phyloP scores from a whole-genome alignment of 2,888 invertebrate species.

The Hesperia comma region DNA sequence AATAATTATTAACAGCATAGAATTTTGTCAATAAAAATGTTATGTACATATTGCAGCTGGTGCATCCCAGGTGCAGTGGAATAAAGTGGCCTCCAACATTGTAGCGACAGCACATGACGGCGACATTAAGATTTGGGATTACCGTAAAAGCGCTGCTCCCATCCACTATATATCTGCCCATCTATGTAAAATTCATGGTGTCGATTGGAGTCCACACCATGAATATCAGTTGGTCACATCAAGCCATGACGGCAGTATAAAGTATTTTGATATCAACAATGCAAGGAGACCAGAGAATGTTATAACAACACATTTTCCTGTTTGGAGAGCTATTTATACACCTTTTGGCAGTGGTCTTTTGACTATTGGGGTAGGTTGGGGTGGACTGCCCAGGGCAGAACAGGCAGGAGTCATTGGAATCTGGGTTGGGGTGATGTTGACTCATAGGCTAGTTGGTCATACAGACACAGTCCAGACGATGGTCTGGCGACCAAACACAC shows the following conservation, averaged over 20 bases:
- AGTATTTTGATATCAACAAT: slow-evolving; percentile 96
- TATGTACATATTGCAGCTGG: slow-evolving; percentile 84
- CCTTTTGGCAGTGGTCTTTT: slow-evolving; percentile 97
- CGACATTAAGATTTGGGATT: slow-evolving; percentile 98
- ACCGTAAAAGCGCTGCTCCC: slow-evolving; percentile 93
- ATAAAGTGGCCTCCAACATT: slow-evolving; percentile 91
- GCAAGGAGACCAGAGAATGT: slow-evolving; percentile 93
- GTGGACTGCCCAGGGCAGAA: slow-evolving; percentile 91
- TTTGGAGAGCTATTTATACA: slow-evolving; percentile 96
- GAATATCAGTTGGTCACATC: slow-evolving; percentile 95
- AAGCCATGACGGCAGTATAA: slow-evolving; percentile 97
- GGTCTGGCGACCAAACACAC: slow-evolving; percentile 93
- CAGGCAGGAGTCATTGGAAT: slow-evolving; percentile 85
- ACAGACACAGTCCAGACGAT: slow-evolving; percentile 97
- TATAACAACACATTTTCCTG: slow-evolving; percentile 92
- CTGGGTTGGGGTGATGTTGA: slow-evolving; percentile 85
- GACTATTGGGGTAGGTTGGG: slow-evolving; percentile 96
- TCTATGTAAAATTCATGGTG: slow-evolving; percentile 93
- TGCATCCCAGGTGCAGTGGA: slow-evolving; percentile 97
- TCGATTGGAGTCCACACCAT: slow-evolving; percentile 96
- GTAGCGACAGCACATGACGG: slow-evolving; percentile 98
- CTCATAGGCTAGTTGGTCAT: slow-evolving; percentile 97
- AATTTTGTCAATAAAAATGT: neutral
- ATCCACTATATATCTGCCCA: slow-evolving; percentile 97
- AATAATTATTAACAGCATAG: neutral